phyloP scores from a whole-genome alignment of 2,888 invertebrate species.

The Drosophila infuscata region DNA sequence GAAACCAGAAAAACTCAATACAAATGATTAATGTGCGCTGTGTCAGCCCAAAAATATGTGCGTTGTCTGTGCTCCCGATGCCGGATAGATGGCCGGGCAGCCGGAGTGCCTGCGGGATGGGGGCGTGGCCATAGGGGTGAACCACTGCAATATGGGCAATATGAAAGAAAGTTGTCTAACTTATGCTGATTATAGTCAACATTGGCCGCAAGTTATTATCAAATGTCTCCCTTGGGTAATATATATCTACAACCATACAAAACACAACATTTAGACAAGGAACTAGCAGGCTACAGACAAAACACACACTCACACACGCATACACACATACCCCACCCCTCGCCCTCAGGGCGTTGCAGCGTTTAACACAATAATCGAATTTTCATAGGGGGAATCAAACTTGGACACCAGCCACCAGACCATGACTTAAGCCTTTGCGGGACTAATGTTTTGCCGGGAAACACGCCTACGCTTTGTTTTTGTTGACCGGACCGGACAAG shows the following conservation, averaged over 20 bases:
- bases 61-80: constrained; percentile 49
- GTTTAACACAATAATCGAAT: constrained; percentile 76
- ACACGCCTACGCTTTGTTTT: constrained; percentile 51
- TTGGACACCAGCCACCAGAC: constrained; percentile 1
- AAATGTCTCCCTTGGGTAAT: constrained; percentile 76
- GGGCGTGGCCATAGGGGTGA: constrained; percentile 31
- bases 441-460: constrained; percentile 32
- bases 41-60: constrained; percentile 74
- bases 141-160: constrained; percentile 40
- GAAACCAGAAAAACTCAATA: constrained; percentile 45
- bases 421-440: constrained; percentile 60
- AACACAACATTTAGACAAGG: constrained; percentile 23
- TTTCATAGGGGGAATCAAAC: constrained; percentile 36
- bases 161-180: constrained; percentile 66
- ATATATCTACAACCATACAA: constrained; percentile 56
- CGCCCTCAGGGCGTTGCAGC: constrained; percentile 48
- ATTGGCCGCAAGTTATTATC: constrained; percentile 76
- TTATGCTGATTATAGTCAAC: constrained; percentile 77
- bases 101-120: constrained; percentile 5
- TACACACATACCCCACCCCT: neutral
- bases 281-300: neutral
- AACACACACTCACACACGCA: no score
- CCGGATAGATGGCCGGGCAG: constrained; percentile 34
- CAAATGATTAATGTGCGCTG: constrained; percentile 74
- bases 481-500: constrained; percentile 40